Base-by-base conservation (phyloP, 2,113 vertebrate genomes). In the Leptodactylus fuscus region DNA sequence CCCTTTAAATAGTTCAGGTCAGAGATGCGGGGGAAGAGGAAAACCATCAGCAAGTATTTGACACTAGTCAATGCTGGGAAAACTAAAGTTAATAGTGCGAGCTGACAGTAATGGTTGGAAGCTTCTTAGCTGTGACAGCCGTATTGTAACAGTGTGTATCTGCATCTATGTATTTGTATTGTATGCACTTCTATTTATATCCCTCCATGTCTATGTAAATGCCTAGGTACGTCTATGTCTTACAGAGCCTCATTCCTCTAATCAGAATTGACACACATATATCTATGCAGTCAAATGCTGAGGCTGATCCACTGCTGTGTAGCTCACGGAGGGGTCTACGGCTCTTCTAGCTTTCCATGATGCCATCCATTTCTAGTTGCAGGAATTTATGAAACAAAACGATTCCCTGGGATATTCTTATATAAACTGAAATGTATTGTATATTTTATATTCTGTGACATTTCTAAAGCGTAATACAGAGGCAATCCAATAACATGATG, bases 191-290 rank as follows among this genome's bases (percentile, higher is more conserved):
- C 73, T 76, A 76, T 76, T 76, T 76, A 32, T 49, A 76, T 49
- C 73, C 9, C 73, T 51, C 11, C n/a, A 27, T 15, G 27, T 32
- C 62, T 16, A 67, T 67, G 46, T 51, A 76, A 76, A 51, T 76
- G 27, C 27, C 73, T 29, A 76, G 44, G 41, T 76, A 49, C 27
- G 36, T 75, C 44, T 51, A 16, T 51, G 73, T 29, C 46, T 51
- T 32, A 76, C 73, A 3, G 6, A 32, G 16, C 27, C 46, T 48
- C 8, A 10, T 51, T 49, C 73, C 46, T 20, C 44, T 51, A 76
- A 76, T 76, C 46, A 76, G 24, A 76, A 49, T 27, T 51, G 73
- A 34, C 73, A 76, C 5, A 12, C 71, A 51, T 76, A 51, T 29
- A 75, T 49, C 24, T 27, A 32, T 29, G 27, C 46, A 51, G 44